Conservation (phyloP, 2,888 invertebrate genomes). For the Pecten maximus region DNA sequence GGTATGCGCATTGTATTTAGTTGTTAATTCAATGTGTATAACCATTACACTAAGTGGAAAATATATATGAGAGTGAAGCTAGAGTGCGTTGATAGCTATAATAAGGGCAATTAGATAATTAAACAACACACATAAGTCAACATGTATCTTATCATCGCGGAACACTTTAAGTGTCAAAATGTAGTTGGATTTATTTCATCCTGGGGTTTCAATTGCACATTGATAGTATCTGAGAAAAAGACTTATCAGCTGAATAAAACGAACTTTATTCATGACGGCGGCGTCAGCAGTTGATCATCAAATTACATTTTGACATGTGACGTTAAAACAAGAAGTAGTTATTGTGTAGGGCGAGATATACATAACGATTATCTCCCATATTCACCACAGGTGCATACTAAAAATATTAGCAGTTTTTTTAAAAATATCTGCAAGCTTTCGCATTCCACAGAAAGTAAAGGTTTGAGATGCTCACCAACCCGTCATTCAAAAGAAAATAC, state of each 20-base stretch:
- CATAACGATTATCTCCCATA: not conserved
- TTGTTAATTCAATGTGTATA: not conserved
- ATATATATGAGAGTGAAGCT: not conserved
- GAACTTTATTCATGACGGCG: not conserved
- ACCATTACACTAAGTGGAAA: not conserved
- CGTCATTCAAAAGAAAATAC: too few relatives aligned
- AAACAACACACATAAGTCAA: not conserved
- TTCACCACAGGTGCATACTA: not conserved
- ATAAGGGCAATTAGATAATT: not conserved
- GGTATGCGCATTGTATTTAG: too few relatives aligned
- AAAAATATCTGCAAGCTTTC: not conserved
- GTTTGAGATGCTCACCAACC: too few relatives aligned
- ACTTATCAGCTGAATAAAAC: not conserved
- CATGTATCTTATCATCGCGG: not conserved
- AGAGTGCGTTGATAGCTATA: not conserved
- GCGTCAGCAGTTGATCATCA: not conserved
- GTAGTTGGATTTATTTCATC: not conserved
- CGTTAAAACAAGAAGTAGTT: not conserved
- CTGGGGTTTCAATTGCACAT: not conserved
- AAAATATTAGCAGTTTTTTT: not conserved
- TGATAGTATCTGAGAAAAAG: not conserved
- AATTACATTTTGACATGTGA: conserved; percentile 18
- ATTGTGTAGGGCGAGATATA: not conserved
- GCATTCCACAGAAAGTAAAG: too few relatives aligned
- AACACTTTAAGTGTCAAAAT: not conserved